Evolutionary conservation across 2,888 invertebrate genomes (phyloP), one percentile per base, ranked within the genome.

Genomic region (Tortricodes alternella): DNA sequence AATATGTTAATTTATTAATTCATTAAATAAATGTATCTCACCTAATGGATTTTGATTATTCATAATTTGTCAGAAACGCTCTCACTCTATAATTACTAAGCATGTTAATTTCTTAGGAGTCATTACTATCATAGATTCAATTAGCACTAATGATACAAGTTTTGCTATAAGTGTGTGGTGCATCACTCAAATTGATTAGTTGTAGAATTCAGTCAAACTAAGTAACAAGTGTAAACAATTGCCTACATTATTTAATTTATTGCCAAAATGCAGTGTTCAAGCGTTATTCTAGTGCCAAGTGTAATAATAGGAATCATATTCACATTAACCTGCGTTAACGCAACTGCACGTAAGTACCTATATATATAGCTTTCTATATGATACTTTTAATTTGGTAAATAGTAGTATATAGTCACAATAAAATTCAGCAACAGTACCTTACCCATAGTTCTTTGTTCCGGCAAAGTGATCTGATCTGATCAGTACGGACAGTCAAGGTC

Each of bases 311-410:
- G 24, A 19, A 29, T 56, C 2, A 6, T 43, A 8, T 37, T 49
- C 3, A 4, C 16, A 19, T 43, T 41, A 16, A 37, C 49, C 34
- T 37, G 15, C 24, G 35, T 16, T 11, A 37, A 23, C 16, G 49
- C 49, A 11, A 43, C 29, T 35, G 16, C 41, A n/a, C 27, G 55
- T 56, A 37, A 56, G 55, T 56, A 48, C n/a, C n/a, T n/a, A n/a
- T n/a, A n/a, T n/a, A n/a, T n/a, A n/a, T n/a, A n/a, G n/a, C n/a
- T n/a, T n/a, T n/a, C n/a, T n/a, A n/a, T n/a, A n/a, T n/a, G n/a
- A n/a, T n/a, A n/a, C n/a, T n/a, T n/a, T n/a, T n/a, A n/a, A n/a
- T n/a, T n/a, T n/a, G n/a, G n/a, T n/a, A n/a, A n/a, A n/a, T n/a
- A n/a, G n/a, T n/a, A n/a, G n/a, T n/a, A n/a, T n/a, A n/a, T n/a